Evolutionary conservation across 2,797 vertebrate genomes (phyloP).

Genomic region (Bucorvus abyssinicus): DNA sequence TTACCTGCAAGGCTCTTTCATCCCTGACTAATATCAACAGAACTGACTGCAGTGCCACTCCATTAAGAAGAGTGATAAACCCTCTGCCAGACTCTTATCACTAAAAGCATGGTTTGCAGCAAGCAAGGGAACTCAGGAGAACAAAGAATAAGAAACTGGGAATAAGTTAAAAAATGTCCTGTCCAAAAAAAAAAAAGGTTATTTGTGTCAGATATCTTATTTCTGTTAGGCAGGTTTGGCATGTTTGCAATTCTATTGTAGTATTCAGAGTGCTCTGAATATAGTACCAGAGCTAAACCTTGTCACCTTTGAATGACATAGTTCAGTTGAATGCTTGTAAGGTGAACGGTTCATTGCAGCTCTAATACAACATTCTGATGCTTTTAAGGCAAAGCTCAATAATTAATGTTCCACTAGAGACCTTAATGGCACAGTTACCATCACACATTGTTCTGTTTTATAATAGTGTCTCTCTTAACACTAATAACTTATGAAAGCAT

Average conservation of each 20-base stretch:
- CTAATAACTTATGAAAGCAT: slow-evolving; percentile 51
- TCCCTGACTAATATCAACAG: background rate
- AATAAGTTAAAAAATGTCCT: background rate
- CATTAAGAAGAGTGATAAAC: background rate
- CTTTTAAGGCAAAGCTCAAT: slow-evolving; percentile 66
- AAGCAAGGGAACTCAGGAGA: background rate
- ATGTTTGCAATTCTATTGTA: background rate
- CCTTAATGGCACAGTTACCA: slow-evolving; percentile 56
- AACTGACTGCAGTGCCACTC: background rate
- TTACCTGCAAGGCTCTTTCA: background rate
- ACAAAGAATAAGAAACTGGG: background rate
- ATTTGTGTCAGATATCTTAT: background rate
- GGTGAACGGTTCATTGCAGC: slow-evolving; percentile 59
- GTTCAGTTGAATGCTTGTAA: slow-evolving; percentile 32
- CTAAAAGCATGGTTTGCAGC: background rate
- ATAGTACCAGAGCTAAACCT: slow-evolving; percentile 17
- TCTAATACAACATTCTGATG: slow-evolving; percentile 40
- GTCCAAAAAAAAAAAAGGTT: background rate
- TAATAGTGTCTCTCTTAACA: slow-evolving; percentile 27
- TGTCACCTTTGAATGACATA: slow-evolving; percentile 46
- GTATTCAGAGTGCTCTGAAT: background rate
- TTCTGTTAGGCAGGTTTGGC: background rate
- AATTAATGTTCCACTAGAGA: slow-evolving; percentile 56
- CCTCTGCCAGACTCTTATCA: background rate
- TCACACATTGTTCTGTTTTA: slow-evolving; percentile 23